Evolutionary conservation across 2,797 vertebrate species (phyloP).

Genomic region (Enteromius argenteus): DNA sequence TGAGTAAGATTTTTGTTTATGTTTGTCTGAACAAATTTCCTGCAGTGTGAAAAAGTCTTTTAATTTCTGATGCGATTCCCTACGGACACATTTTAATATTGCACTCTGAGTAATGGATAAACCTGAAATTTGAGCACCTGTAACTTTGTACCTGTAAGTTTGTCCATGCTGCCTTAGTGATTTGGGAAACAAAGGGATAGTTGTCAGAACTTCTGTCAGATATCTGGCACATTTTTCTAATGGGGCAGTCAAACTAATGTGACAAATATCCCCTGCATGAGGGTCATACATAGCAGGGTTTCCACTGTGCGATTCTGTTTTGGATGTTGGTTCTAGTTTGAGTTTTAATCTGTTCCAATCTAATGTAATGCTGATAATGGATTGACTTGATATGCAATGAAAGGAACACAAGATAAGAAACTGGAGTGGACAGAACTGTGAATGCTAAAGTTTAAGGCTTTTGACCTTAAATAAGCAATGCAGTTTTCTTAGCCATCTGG

Average conservation of each 20-base stretch:
- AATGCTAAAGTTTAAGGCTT: conserved; percentile 39
- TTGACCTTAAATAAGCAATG: conserved; percentile 42
- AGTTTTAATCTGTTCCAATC: neutral
- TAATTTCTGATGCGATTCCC: neutral
- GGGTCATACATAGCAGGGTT: neutral
- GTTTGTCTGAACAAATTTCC: neutral
- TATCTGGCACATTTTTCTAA: neutral
- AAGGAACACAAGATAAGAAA: neutral
- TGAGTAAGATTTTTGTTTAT: neutral
- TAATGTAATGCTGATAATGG: neutral
- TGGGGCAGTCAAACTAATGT: neutral
- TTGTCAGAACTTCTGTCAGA: neutral
- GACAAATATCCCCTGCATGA: neutral
- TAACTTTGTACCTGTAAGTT: neutral
- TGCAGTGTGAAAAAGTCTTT: neutral
- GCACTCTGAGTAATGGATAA: neutral
- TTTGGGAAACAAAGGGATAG: neutral
- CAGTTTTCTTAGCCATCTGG: neutral
- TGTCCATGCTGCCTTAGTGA: neutral
- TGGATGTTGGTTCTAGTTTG: neutral
- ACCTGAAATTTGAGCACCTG: conserved; percentile 1
- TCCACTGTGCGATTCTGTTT: neutral
- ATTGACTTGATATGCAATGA: neutral
- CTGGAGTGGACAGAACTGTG: neutral
- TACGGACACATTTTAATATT: neutral